Conservation (phyloP, 2,888 invertebrate genomes). For the Hemistola chrysoprasaria region DNA sequence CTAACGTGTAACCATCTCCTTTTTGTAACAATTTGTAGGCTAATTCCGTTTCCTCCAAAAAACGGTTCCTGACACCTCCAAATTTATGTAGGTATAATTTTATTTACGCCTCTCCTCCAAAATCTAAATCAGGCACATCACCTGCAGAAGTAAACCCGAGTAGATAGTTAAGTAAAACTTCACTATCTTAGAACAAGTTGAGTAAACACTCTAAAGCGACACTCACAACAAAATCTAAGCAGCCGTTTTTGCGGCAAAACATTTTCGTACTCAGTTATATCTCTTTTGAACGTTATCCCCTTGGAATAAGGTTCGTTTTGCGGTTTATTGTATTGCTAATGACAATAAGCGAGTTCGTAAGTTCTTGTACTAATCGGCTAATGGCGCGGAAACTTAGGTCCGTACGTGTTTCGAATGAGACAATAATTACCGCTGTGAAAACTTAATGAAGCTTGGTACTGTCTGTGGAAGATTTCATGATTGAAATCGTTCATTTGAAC, state of each 20-base stretch:
- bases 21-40: no score
- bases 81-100: no score
- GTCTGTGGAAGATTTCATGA: no score
- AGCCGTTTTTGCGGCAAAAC: conserved; percentile 33
- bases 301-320: conserved; percentile 22
- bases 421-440: conserved; percentile 37
- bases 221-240: conserved; percentile 30
- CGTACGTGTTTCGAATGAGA: conserved; percentile 41
- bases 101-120: no score
- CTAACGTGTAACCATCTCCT: no score
- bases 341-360: conserved; percentile 50
- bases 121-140: no score
- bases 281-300: conserved; percentile 1
- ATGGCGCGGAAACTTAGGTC: conserved; percentile 53
- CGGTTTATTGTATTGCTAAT: conserved; percentile 31
- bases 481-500: no score
- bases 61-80: no score
- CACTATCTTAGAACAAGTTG: neutral
- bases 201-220: conserved; percentile 2
- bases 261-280: conserved; percentile 9
- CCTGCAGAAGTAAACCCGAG: no score
- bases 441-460: no score
- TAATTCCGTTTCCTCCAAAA: no score
- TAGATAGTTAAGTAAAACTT: no score
- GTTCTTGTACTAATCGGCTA: conserved; percentile 62